A percentile compares a stretch with the other conserved stretches of the same genome.
Evolutionary conservation across 1,140 invertebrate genomes (phyloP).

Genomic region (Drosophila persimilis): DNA sequence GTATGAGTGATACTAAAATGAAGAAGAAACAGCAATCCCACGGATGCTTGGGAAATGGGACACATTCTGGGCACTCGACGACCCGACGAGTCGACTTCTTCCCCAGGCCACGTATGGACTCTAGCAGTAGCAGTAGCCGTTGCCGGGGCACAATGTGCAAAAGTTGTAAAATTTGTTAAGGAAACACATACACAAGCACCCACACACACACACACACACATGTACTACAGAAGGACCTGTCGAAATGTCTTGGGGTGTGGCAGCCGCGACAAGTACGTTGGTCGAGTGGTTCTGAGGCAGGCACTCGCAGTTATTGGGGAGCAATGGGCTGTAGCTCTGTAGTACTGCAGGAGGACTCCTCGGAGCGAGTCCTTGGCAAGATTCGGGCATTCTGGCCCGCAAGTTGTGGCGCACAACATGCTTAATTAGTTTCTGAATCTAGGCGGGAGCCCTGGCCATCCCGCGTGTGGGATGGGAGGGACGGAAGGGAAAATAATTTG

Average conservation of each 20-base stretch:
- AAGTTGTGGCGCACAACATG: conserved; percentile 59
- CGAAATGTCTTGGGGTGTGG: conserved; percentile 60
- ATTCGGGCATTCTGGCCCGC: conserved; percentile 1
- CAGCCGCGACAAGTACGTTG: conserved; percentile 31
- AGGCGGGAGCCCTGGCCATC: conserved; percentile 14
- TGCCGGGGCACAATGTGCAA: conserved; percentile 45
- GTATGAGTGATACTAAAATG: conserved; percentile 55
- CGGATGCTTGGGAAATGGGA: conserved; percentile 11
- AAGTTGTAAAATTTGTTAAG: conserved; percentile 63
- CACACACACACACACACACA: conserved; percentile 8
- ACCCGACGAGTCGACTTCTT: neutral
- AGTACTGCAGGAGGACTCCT: conserved; percentile 10
- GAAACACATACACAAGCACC: neutral
- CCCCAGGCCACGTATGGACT: neutral
- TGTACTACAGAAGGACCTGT: conserved; percentile 28
- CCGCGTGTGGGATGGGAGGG: conserved; percentile 21
- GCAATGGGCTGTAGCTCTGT: conserved; percentile 30
- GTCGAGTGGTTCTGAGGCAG: conserved; percentile 4
- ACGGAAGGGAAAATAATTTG: conserved; percentile 43
- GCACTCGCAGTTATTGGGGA: conserved; percentile 59
- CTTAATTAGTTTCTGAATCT: conserved; percentile 66
- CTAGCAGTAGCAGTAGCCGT: conserved; percentile 1
- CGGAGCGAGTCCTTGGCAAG: no score
- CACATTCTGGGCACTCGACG: conserved; percentile 5
- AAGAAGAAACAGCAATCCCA: conserved; percentile 26